phyloP scores from a whole-genome alignment of 2,888 invertebrate genomes.

The Trachelus iudaicus region DNA sequence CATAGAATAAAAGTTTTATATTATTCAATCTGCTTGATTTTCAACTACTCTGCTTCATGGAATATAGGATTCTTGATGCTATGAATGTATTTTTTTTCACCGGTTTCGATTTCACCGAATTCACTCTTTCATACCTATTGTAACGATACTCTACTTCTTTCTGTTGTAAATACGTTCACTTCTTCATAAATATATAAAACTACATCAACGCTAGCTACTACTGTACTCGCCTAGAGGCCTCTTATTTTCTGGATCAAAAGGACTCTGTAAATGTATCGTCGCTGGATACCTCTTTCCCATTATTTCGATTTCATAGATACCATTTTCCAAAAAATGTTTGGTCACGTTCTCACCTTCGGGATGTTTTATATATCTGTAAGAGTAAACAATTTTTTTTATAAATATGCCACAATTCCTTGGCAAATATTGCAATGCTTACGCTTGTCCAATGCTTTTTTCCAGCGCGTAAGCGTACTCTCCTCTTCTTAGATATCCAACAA shows the following conservation, averaged over 20 bases:
- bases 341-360: conserved; percentile 73
- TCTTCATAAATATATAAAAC: not conserved
- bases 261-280: conserved; percentile 76
- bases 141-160: not conserved
- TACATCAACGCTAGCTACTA: not conserved
- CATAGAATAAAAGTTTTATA: not conserved
- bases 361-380: conserved; percentile 68
- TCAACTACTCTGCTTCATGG: not conserved
- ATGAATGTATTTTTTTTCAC: not conserved
- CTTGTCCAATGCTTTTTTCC: conserved; percentile 72
- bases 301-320: conserved; percentile 83
- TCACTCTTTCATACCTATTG: not conserved
- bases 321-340: conserved; percentile 75
- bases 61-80: not conserved
- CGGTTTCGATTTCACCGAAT: not conserved
- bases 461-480: conserved; percentile 80
- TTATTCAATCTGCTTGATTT: not conserved
- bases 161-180: not conserved
- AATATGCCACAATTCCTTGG: not conserved
- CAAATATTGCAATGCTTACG: conserved; percentile 62
- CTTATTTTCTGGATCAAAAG: conserved; percentile 84
- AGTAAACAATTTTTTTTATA: conserved; percentile 15
- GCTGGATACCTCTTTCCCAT: conserved; percentile 81
- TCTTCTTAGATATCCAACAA: conserved; percentile 83
- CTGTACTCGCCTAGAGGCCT: conserved; percentile 74